phyloP scores from a whole-genome alignment of 1,140 invertebrate species.

The Nasonia vitripennis region DNA sequence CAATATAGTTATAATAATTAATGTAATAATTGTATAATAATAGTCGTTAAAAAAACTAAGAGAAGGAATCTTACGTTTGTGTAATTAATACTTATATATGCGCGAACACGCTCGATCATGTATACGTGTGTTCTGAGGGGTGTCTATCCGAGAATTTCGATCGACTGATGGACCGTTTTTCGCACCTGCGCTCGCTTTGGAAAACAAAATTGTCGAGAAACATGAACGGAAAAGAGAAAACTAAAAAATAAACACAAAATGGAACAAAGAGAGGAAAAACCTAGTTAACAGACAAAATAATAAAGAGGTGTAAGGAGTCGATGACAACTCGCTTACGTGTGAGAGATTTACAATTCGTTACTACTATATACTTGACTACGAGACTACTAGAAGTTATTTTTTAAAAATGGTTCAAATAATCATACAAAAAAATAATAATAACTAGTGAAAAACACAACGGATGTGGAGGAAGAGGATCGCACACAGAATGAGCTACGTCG shows the following conservation, averaged over 20 bases:
- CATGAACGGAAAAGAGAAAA: constrained; percentile 46
- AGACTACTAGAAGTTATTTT: constrained; percentile 32
- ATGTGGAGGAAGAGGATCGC: constrained; percentile 24
- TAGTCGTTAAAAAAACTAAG: constrained; percentile 48
- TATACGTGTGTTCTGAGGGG: not conserved
- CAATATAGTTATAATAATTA: constrained; percentile 49
- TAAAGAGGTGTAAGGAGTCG: constrained; percentile 21
- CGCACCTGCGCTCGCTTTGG: not conserved
- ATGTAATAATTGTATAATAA: constrained; percentile 51
- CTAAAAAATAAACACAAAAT: constrained; percentile 49
- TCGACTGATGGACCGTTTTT: constrained; percentile 17
- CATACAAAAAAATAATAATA: constrained; percentile 35
- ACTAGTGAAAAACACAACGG: constrained; percentile 43
- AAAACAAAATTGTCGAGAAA: constrained; percentile 48
- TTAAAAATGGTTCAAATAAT: constrained; percentile 43
- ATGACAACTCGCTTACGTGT: constrained; percentile 28
- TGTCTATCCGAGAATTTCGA: constrained; percentile 18
- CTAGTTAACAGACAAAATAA: constrained; percentile 51
- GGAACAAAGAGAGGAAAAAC: constrained; percentile 47
- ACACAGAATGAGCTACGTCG: constrained; percentile 28
- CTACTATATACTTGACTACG: constrained; percentile 35
- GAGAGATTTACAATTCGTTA: constrained; percentile 47
- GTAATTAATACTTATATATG: constrained; percentile 43
- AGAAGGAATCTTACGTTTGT: constrained; percentile 39
- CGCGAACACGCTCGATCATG: not conserved